Evolutionary conservation across 1,140 invertebrate species (phyloP).

Genomic region (Caenorhabditis tropicalis): DNA sequence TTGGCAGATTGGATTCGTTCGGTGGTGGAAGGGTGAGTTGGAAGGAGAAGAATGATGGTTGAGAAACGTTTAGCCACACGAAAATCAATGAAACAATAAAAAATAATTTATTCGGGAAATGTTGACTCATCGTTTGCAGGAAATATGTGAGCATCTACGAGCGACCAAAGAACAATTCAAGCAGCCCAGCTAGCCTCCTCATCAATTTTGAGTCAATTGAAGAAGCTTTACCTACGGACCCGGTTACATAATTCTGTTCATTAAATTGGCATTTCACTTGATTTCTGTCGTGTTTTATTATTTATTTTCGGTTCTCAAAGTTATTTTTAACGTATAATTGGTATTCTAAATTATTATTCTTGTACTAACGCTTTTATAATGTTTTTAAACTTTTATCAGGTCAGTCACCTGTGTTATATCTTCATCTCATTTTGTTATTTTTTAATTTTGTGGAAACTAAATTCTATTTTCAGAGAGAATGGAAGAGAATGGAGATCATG

Average conservation of each 20-base stretch:
- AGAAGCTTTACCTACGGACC: not conserved
- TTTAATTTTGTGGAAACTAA: not conserved
- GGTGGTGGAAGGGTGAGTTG: conserved; percentile 55
- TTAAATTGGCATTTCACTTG: not conserved
- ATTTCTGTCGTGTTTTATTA: not conserved
- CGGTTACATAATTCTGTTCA: not conserved
- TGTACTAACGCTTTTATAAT: not conserved
- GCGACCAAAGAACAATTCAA: conserved; percentile 46
- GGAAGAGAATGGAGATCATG: not conserved
- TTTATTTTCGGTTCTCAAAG: not conserved
- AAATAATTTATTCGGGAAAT: not conserved
- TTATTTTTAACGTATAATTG: too few species aligned
- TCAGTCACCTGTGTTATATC: not conserved
- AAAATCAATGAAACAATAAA: not conserved
- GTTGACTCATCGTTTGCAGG: not conserved
- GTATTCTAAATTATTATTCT: not conserved
- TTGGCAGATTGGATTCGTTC: conserved; percentile 52
- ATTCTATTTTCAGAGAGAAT: not conserved
- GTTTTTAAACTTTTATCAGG: not conserved
- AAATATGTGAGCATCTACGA: conserved; percentile 52
- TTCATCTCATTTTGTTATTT: not conserved
- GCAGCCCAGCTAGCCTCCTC: not conserved
- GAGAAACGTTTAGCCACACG: not conserved
- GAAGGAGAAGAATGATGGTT: not conserved
- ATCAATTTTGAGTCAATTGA: not conserved